A percentile compares a stretch with the other conserved stretches of the same genome.
Evolutionary conservation across 2,888 invertebrate species (phyloP).

Genomic region (Listrodromus nycthemerus): DNA sequence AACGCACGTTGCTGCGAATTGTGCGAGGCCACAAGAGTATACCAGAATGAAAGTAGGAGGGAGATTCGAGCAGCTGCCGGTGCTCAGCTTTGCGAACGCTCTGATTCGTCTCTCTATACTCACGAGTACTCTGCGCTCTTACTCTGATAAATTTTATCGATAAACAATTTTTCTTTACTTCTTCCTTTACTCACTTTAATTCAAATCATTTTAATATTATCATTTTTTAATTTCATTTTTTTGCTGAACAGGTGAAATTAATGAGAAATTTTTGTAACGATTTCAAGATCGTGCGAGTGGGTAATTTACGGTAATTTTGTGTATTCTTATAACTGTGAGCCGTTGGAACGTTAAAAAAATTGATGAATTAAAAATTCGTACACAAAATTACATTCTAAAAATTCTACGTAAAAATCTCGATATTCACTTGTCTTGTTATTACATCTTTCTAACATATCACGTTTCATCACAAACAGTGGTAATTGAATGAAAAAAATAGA

Average conservation of each 20-base stretch:
- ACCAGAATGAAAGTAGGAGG: conserved; percentile 4
- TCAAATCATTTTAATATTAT: neutral
- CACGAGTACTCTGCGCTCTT: neutral
- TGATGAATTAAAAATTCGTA: too few species aligned
- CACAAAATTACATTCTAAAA: too few species aligned
- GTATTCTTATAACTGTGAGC: neutral
- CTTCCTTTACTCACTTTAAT: neutral
- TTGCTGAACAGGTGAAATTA: neutral
- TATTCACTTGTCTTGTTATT: too few species aligned
- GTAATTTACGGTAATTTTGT: neutral
- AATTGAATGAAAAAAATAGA: neutral
- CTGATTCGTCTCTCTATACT: conserved; percentile 2
- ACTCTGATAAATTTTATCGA: conserved; percentile 1
- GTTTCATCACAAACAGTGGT: too few species aligned
- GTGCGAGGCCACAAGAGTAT: neutral
- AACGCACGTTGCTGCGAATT: conserved; percentile 22
- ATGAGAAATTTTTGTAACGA: too few species aligned
- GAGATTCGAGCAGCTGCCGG: conserved; percentile 3
- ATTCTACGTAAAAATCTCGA: too few species aligned
- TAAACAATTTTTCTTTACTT: conserved; percentile 4
- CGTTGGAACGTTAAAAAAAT: too few species aligned
- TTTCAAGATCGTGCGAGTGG: too few species aligned
- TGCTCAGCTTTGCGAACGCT: neutral
- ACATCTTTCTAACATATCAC: too few species aligned
- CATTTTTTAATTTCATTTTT: neutral